A percentile compares a stretch with the other conserved stretches of the same genome.
These are phyloP conservation scores for Caranx melampygus DNA, from an alignment of 2,113 vertebrate genomes.

Conservation along the genomic window DNA sequence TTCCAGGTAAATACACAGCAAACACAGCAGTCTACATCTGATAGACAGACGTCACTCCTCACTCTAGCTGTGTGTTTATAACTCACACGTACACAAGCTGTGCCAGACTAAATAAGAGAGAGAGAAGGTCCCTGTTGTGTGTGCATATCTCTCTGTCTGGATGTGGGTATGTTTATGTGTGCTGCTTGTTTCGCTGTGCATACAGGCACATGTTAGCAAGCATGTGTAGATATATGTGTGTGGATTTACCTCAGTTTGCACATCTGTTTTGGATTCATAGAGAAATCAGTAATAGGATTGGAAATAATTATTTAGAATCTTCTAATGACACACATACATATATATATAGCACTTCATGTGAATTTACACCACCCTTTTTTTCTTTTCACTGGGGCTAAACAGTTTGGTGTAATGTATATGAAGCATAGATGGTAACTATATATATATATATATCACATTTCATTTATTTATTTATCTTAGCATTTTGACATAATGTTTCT, in stretches of 20 bases:
- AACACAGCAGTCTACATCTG: constrained; percentile 47
- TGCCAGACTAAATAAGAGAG: constrained; percentile 54
- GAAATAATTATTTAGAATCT: background rate
- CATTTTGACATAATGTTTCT: no score
- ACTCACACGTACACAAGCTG: constrained; percentile 32
- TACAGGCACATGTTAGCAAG: background rate
- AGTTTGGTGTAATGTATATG: no score
- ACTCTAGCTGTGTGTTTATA: constrained; percentile 47
- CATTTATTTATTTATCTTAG: no score
- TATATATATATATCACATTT: no score
- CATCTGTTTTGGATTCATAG: background rate
- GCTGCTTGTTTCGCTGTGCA: background rate
- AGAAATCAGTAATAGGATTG: background rate
- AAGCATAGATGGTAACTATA: no score
- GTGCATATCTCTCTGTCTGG: constrained; percentile 11
- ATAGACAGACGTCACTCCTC: constrained; percentile 60
- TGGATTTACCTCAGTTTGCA: background rate
- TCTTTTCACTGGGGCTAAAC: no score
- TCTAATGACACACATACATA: no score
- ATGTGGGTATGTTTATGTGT: constrained; percentile 2
- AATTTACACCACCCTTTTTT: no score
- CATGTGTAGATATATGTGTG: background rate
- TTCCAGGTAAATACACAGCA: constrained; percentile 72
- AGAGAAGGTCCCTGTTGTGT: constrained; percentile 15
- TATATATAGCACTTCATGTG: no score